A percentile compares a stretch with the other conserved stretches of the same genome.
These are phyloP conservation scores for Silurus lanzhouensis DNA, from an alignment of 2,797 vertebrate species.

Conservation along the genomic window DNA sequence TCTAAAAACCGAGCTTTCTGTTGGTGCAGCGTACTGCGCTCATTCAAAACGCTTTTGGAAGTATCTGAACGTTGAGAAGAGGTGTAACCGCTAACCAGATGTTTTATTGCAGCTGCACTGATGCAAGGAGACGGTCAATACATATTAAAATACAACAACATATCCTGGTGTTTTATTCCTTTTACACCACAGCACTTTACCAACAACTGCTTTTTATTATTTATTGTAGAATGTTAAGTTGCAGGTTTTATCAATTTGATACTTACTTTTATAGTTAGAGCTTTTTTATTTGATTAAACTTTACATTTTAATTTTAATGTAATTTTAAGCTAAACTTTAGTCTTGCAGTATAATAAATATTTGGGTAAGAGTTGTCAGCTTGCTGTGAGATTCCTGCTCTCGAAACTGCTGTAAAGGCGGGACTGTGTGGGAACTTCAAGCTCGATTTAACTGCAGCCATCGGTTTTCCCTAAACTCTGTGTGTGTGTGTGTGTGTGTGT, in stretches of 20 bases:
- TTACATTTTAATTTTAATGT: too few relatives aligned
- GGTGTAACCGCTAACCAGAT: neutral
- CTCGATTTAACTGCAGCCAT: conserved; percentile 41
- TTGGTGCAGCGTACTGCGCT: neutral
- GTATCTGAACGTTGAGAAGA: neutral
- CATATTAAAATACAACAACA: neutral
- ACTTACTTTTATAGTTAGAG: neutral
- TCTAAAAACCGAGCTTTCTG: neutral
- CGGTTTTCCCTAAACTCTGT: neutral
- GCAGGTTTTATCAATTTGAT: neutral
- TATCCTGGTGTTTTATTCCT: neutral
- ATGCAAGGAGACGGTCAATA: neutral
- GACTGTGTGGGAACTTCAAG: conserved; percentile 1
- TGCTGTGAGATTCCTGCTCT: conserved; percentile 51
- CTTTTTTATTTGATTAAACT: neutral
- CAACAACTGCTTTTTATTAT: neutral
- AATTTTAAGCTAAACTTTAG: neutral
- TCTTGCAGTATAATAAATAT: neutral
- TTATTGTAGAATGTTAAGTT: neutral
- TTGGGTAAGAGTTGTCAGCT: conserved; percentile 21
- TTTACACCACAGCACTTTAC: neutral
- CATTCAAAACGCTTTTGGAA: neutral
- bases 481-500: neutral
- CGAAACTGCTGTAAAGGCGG: conserved; percentile 26
- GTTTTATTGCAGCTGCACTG: neutral